phyloP scores from a whole-genome alignment of 2,888 invertebrate genomes.

The Chaitophorus viminalis region DNA sequence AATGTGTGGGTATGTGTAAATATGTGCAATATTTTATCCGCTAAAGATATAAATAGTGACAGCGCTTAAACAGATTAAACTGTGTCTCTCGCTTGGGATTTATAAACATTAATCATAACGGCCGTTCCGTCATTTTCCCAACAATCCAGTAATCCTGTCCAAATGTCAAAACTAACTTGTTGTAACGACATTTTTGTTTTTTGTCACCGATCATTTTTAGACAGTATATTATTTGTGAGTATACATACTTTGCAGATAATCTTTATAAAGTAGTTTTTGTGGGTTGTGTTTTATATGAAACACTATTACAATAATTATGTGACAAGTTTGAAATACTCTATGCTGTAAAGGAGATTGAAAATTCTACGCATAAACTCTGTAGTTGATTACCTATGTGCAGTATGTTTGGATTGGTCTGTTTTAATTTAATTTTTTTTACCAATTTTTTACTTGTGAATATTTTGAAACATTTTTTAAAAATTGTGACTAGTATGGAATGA shows the following conservation, averaged over 20 bases:
- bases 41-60: constrained; percentile 40
- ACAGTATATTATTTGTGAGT: not conserved
- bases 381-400: too few species aligned
- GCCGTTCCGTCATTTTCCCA: constrained; percentile 38
- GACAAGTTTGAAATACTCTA: not conserved
- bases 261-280: not conserved
- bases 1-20: not conserved
- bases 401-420: not conserved
- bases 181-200: not conserved
- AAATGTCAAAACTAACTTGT: constrained; percentile 6
- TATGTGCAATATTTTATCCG: constrained; percentile 29
- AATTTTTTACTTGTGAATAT: not conserved
- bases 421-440: not conserved
- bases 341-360: not conserved
- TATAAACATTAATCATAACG: constrained; percentile 45
- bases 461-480: not conserved
- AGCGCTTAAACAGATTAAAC: constrained; percentile 53
- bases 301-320: not conserved
- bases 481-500: not conserved
- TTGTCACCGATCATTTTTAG: not conserved
- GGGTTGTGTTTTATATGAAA: not conserved
- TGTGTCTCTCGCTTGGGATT: not conserved
- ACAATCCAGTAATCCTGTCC: constrained; percentile 25
- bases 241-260: not conserved
- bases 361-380: too few species aligned